Evolutionary conservation across 2,113 vertebrate genomes (phyloP), one percentile per base, ranked within the genome.

Genomic region (Brachypteracias leptosomus): DNA sequence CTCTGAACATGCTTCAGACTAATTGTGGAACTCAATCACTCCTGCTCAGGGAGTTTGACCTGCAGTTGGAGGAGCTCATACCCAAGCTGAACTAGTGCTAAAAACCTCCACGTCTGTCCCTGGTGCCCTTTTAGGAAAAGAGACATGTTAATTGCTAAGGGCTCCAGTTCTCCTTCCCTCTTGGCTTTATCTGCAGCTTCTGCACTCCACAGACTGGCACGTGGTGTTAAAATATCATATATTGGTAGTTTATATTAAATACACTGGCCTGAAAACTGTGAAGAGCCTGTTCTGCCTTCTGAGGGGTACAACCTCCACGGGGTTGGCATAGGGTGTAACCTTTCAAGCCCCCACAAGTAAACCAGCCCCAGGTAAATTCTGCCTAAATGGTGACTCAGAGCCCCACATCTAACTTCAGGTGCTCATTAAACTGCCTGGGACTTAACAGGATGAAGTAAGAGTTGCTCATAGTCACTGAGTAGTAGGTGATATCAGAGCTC

Each of bases 11-110:
- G 40, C 85, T 68, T 26, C 85, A 65, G 90, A 38, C 79, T 94
- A n/a, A 90, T 87, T 89, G 72, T 82, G 93, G 92, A 95, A 93
- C 65, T 86, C 88, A 81, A 33, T 52, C 42, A 28, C 85, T 96
- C 88, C 85, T 84, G 92, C 95, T 78, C 38, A 3, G 94, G 85
- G 95, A 59, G 89, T 95, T 28, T 31, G 74, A 73, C 78, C 55
- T 73, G 81, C 85, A 20, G 16, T 22, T 58, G 54, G 55, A 93
- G 26, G 22, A 42, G 73, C 42, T 74, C 61, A 40, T 18, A 74
- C 13, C 38, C 73, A 20, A 66, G 51, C 87, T 85, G 74, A 93
- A 65, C 77, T 11, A 25, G 24, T 2, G 36, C 77, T 92, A 8
- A 92, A 89, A 90, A 42, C 49, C 82, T 71, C 81, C 11, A 3